Conservation (phyloP, 2,797 vertebrate genomes). For the Nyctibius grandis region DNA sequence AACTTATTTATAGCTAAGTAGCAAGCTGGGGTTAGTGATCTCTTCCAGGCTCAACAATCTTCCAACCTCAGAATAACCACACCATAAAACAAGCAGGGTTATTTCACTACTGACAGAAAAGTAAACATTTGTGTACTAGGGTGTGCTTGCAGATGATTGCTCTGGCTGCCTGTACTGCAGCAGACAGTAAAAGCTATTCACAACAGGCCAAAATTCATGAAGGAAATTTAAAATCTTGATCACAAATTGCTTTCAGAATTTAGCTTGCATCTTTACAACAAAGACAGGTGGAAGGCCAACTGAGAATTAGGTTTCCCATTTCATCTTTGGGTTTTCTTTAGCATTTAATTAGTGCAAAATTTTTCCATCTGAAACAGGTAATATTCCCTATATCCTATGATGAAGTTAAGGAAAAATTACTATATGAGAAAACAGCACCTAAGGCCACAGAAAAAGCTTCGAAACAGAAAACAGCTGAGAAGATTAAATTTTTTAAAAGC, state of each 20-base stretch:
- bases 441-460: background rate
- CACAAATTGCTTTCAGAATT: background rate
- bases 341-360: background rate
- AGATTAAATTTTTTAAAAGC: rapidly evolving
- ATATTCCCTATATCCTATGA: background rate
- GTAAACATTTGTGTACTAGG: slow-evolving; percentile 53
- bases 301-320: background rate
- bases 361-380: background rate
- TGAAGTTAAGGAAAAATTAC: background rate
- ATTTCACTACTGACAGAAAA: slow-evolving; percentile 46
- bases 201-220: background rate
- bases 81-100: slow-evolving; percentile 31
- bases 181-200: background rate
- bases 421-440: background rate
- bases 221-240: background rate
- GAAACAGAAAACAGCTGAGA: background rate
- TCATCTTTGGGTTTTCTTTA: background rate
- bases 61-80: slow-evolving; percentile 60
- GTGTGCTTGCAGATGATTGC: background rate
- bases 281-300: background rate
- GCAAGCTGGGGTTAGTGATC: slow-evolving; percentile 52
- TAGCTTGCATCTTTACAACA: background rate
- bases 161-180: slow-evolving; percentile 6
- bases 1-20: slow-evolving; percentile 60
- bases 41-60: slow-evolving; percentile 55